A percentile compares a stretch with the other conserved stretches of the same genome.
Conservation (phyloP, 2,797 vertebrate species). For the Notolepis coatsorum region DNA sequence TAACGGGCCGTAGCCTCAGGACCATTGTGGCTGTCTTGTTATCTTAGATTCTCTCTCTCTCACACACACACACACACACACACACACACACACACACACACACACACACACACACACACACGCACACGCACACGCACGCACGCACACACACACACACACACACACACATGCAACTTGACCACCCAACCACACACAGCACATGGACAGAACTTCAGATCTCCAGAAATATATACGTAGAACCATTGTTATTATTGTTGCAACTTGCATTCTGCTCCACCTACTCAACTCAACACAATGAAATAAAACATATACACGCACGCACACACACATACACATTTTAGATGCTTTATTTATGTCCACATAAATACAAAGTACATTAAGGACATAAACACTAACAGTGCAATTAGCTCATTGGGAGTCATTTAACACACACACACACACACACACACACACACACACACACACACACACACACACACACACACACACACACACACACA, state of each 20-base stretch:
- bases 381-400: no score
- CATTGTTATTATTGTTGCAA: not conserved
- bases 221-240: not conserved
- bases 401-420: no score
- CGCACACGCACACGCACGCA: not conserved
- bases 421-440: conserved; percentile 1
- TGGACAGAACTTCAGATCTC: conserved; percentile 25
- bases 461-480: conserved; percentile 12
- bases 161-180: conserved; percentile 27
- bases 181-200: conserved; percentile 10
- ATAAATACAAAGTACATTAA: no score
- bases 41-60: no score
- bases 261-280: not conserved
- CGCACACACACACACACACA: conserved; percentile 21
- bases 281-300: no score
- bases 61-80: conserved; percentile 18
- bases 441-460: conserved; percentile 27
- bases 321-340: no score
- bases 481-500: conserved; percentile 13
- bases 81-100: conserved; percentile 14
- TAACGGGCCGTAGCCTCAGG: no score
- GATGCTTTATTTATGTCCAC: no score
- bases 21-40: no score
- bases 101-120: conserved; percentile 5
- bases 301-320: no score